A percentile compares a stretch with the other conserved stretches of the same genome.
Conservation (phyloP, 2,888 invertebrate genomes). For the Chirona hameri region DNA sequence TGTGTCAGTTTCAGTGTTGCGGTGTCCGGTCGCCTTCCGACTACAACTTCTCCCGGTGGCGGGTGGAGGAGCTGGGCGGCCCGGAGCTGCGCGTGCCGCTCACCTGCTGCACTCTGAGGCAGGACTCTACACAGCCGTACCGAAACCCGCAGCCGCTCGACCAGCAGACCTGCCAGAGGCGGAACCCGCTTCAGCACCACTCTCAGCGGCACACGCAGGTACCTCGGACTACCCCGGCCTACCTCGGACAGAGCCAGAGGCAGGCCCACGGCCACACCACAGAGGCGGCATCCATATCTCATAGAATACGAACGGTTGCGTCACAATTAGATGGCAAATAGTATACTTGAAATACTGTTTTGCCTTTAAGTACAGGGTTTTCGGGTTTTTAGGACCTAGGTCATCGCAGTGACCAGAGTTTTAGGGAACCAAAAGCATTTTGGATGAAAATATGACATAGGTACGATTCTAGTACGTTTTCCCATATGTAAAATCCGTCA, state of each 20-base stretch:
- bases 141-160: not conserved
- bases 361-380: too few species aligned
- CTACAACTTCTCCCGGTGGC: conserved; percentile 77
- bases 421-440: too few species aligned
- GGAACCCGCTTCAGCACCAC: not conserved
- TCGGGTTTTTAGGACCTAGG: too few species aligned
- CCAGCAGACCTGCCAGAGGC: not conserved
- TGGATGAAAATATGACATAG: too few species aligned
- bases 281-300: too few species aligned
- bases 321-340: too few species aligned
- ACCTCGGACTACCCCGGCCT: not conserved
- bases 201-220: not conserved
- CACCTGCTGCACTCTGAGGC: conserved; percentile 62
- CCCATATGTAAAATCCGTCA: too few species aligned
- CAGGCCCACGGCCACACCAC: too few species aligned
- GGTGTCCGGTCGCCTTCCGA: conserved; percentile 73
- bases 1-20: conserved; percentile 68
- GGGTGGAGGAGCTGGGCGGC: conserved; percentile 67
- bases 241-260: not conserved
- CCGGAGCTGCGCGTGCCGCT: conserved; percentile 59
- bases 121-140: not conserved
- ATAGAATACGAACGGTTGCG: too few species aligned
- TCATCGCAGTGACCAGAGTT: too few species aligned
- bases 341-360: too few species aligned
- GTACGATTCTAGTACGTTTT: too few species aligned